A percentile compares a stretch with the other conserved stretches of the same genome.
Conservation (phyloP, 2,888 invertebrate genomes). For the Ceratothoa steindachneri region DNA sequence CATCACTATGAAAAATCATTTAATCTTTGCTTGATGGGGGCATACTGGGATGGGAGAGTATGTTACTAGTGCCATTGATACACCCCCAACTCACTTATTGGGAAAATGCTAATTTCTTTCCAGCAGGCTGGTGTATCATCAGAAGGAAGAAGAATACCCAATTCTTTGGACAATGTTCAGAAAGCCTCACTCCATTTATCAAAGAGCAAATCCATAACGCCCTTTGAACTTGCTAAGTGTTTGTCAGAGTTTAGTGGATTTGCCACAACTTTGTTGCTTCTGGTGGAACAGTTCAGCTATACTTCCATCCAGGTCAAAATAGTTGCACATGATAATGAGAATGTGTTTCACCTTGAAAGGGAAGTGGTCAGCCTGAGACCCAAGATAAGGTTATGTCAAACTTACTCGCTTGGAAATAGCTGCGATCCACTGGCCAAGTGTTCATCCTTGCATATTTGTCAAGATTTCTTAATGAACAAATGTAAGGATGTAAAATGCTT, state of each 20-base stretch:
- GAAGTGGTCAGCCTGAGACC: conserved; percentile 5
- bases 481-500: conserved; percentile 18
- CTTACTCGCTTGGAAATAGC: conserved; percentile 7
- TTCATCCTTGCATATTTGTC: conserved; percentile 23
- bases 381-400: not conserved
- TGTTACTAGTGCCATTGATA: too few species aligned
- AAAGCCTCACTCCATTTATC: too few species aligned
- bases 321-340: not conserved
- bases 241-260: conserved; percentile 19
- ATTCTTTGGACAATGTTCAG: too few species aligned
- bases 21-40: too few species aligned
- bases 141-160: too few species aligned
- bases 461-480: not conserved
- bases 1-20: too few species aligned
- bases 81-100: too few species aligned
- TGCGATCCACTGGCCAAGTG: conserved; percentile 7
- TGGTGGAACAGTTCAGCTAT: conserved; percentile 12
- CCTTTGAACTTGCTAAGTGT: too few species aligned
- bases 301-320: not conserved
- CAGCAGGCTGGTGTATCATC: too few species aligned
- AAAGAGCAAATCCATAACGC: too few species aligned
- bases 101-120: too few species aligned
- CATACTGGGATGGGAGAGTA: too few species aligned
- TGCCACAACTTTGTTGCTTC: conserved; percentile 3
- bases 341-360: conserved; percentile 17